These are phyloP conservation scores for Arizona elegans DNA, from an alignment of 2,113 vertebrate genomes.

Conservation along the genomic window DNA sequence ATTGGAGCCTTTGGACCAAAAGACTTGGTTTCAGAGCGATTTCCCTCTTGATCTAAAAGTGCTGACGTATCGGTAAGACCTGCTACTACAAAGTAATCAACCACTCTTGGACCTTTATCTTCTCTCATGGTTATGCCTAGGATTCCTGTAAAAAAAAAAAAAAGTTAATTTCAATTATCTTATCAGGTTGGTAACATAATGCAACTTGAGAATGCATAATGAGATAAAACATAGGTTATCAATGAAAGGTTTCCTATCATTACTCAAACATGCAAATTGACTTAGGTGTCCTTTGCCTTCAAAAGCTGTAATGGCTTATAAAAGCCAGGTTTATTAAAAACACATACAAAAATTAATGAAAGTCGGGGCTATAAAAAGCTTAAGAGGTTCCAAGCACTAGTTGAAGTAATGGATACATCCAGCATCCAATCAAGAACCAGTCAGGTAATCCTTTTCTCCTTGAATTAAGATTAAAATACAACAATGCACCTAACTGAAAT, in stretches of 20 bases:
- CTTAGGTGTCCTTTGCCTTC: neutral
- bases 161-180: neutral
- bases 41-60: constrained; percentile 87
- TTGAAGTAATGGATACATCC: neutral
- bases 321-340: neutral
- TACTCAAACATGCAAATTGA: neutral
- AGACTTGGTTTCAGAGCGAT: constrained; percentile 85
- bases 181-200: neutral
- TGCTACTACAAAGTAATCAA: constrained; percentile 97
- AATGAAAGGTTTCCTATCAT: neutral
- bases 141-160: constrained; percentile 56
- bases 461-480: neutral
- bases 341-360: neutral
- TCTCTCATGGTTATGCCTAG: constrained; percentile 84
- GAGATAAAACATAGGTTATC: neutral
- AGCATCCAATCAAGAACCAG: neutral
- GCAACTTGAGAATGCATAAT: neutral
- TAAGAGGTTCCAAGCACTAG: neutral
- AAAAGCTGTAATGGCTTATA: neutral
- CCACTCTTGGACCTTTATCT: constrained; percentile 94
- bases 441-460: neutral
- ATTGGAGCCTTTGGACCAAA: constrained; percentile 91
- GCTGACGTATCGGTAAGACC: constrained; percentile 90
- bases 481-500: neutral
- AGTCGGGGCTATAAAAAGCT: neutral